A percentile compares a stretch with the other conserved stretches of the same genome.
Evolutionary conservation across 2,888 invertebrate genomes (phyloP).

Genomic region (Cephus pygmeus): DNA sequence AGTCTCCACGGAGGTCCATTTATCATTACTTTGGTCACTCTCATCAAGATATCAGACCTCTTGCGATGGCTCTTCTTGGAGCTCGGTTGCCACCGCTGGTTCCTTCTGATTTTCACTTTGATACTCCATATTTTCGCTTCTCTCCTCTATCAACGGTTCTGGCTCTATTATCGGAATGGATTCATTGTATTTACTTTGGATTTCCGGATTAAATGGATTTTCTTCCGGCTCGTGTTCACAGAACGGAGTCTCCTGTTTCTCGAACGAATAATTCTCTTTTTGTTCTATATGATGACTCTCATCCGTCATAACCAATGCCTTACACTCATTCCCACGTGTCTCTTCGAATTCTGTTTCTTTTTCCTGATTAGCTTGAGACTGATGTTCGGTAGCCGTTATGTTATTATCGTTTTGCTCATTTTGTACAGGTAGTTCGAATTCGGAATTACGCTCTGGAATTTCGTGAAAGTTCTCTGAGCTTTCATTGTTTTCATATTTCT

Average conservation of each 20-base stretch:
- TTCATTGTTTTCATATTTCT: not conserved
- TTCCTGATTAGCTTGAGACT: not conserved
- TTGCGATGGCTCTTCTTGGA: conserved; percentile 5
- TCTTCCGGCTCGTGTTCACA: not conserved
- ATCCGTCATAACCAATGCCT: not conserved
- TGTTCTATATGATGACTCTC: not conserved
- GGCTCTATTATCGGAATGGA: not conserved
- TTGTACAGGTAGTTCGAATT: not conserved
- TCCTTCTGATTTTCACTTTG: conserved; percentile 2
- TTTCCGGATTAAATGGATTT: not conserved
- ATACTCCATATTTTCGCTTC: not conserved
- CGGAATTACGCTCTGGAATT: conserved; percentile 11
- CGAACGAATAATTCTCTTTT: not conserved
- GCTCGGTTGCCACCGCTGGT: not conserved
- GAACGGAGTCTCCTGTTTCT: not conserved
- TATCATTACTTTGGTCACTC: conserved; percentile 16
- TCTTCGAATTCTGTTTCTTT: not conserved
- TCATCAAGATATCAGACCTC: conserved; percentile 1
- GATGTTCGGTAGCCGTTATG: not conserved
- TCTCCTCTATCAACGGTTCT: not conserved
- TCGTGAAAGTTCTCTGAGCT: conserved; percentile 13
- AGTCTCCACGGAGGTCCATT: conserved; percentile 16
- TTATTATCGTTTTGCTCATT: not conserved
- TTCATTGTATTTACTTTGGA: not conserved
- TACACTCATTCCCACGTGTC: not conserved